phyloP scores from a whole-genome alignment of 2,888 invertebrate genomes.

The Leucoma salicis region DNA sequence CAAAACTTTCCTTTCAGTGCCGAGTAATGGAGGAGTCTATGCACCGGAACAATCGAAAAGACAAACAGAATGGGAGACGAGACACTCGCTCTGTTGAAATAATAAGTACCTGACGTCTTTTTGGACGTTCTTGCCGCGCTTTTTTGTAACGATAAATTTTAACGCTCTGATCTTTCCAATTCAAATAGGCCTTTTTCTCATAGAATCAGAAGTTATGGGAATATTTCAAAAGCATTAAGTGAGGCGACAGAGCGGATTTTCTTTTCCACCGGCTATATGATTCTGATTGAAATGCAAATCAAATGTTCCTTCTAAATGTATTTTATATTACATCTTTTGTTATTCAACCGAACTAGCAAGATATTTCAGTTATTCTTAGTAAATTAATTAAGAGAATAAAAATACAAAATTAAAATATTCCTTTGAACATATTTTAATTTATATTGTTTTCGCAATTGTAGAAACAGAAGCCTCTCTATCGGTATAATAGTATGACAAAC shows the following conservation, averaged over 20 bases:
- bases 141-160: slow-evolving; percentile 78
- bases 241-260: slow-evolving; percentile 77
- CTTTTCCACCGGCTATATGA: slow-evolving; percentile 76
- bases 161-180: slow-evolving; percentile 81
- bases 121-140: slow-evolving; percentile 67
- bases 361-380: slow-evolving; percentile 28
- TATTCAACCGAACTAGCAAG: slow-evolving; percentile 59
- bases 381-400: slow-evolving; percentile 13
- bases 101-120: slow-evolving; percentile 80
- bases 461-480: too few species aligned
- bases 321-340: slow-evolving; percentile 63
- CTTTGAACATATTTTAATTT: too few species aligned
- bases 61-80: slow-evolving; percentile 79
- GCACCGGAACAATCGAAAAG: slow-evolving; percentile 82
- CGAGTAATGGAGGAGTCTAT: slow-evolving; percentile 81
- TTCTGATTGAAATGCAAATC: slow-evolving; percentile 80
- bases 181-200: slow-evolving; percentile 79
- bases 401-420: slow-evolving; percentile 28
- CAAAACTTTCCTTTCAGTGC: slow-evolving; percentile 83
- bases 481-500: too few species aligned
- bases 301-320: slow-evolving; percentile 74
- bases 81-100: slow-evolving; percentile 77
- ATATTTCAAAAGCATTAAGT: slow-evolving; percentile 80
- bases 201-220: slow-evolving; percentile 79
- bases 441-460: too few species aligned